Conservation (phyloP, 2,113 vertebrate genomes). For the Phycodurus eques region DNA sequence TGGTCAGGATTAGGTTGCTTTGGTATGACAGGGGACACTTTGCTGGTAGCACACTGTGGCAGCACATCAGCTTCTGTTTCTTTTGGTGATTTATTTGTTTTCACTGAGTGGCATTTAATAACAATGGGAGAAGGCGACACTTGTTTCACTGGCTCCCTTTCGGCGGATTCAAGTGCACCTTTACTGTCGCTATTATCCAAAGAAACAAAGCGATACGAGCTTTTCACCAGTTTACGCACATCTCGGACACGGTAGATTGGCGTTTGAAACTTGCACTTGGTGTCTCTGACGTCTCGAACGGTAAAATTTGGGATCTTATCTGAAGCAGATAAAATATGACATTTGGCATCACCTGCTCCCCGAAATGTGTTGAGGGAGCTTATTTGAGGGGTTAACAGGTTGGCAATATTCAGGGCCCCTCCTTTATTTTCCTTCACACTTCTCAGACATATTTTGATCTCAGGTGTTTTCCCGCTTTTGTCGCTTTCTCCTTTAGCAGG, state of each 20-base stretch:
- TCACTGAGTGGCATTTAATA: slow-evolving; percentile 90
- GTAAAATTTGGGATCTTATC: slow-evolving; percentile 88
- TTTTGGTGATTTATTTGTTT: slow-evolving; percentile 61
- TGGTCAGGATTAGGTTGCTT: slow-evolving; percentile 76
- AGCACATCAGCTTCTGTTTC: slow-evolving; percentile 55
- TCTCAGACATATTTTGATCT: slow-evolving; percentile 89
- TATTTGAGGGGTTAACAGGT: slow-evolving; percentile 86
- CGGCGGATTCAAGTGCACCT: slow-evolving; percentile 59
- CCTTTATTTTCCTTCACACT: slow-evolving; percentile 81
- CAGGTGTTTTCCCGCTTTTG: slow-evolving; percentile 72
- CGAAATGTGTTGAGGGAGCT: slow-evolving; percentile 60
- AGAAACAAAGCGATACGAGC: slow-evolving; percentile 81
- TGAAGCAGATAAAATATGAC: slow-evolving; percentile 52
- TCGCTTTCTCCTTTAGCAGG: slow-evolving; percentile 23
- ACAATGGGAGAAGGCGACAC: slow-evolving; percentile 80
- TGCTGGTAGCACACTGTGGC: slow-evolving; percentile 71
- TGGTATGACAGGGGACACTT: slow-evolving; percentile 65
- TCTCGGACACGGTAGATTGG: slow-evolving; percentile 93
- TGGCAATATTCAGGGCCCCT: slow-evolving; percentile 84
- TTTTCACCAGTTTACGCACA: slow-evolving; percentile 92
- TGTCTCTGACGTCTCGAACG: slow-evolving; percentile 87
- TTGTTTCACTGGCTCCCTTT: slow-evolving; percentile 63
- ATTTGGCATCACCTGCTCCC: slow-evolving; percentile 64
- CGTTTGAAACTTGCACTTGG: slow-evolving; percentile 80
- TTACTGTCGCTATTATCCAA: slow-evolving; percentile 76